Evolutionary conservation across 2,888 invertebrate genomes (phyloP), one percentile per base, ranked within the genome.

Genomic region (Lottia scabra): DNA sequence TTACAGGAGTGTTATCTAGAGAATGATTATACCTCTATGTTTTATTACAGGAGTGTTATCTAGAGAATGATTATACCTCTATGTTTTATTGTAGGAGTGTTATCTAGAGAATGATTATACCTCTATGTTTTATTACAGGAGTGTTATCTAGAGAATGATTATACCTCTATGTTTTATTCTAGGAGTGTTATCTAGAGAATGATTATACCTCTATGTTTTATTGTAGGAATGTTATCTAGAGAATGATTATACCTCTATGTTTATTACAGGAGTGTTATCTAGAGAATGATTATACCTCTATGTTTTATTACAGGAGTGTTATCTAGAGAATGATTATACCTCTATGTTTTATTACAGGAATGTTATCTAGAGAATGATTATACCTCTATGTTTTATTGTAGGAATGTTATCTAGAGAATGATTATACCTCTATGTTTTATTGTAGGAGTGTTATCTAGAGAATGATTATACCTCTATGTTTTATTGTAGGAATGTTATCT

Each of bases 311-410:
- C n/a, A n/a, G n/a, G n/a, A n/a, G n/a, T n/a, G n/a, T n/a, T 93
- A 94, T 76, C 90, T 98, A 72, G 96, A 98, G 89, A 95, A 95
- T 78, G 98, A 98, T 89, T 95, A 95, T 0, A 95, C 96, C 0
- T 94, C 94, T 80, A 91, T 98, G 67, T 96, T 95, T 89, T 94
- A 96, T 89, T n/a, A n/a, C n/a, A n/a, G n/a, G n/a, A n/a, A n/a
- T n/a, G n/a, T n/a, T 93, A 94, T 76, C 90, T 98, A 72, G 96
- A 98, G 89, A 95, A 95, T 78, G 98, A 98, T 89, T 95, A 95
- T 0, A 95, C 96, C 0, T 94, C 94, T 80, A 91, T 98, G 67
- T 96, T 95, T 89, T 94, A 96, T 89, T n/a, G n/a, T n/a, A n/a
- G n/a, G n/a, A n/a, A n/a, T n/a, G n/a, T n/a, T 93, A 94, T 76